phyloP scores from a whole-genome alignment of 2,797 vertebrate genomes.

The Acomys russatus region DNA sequence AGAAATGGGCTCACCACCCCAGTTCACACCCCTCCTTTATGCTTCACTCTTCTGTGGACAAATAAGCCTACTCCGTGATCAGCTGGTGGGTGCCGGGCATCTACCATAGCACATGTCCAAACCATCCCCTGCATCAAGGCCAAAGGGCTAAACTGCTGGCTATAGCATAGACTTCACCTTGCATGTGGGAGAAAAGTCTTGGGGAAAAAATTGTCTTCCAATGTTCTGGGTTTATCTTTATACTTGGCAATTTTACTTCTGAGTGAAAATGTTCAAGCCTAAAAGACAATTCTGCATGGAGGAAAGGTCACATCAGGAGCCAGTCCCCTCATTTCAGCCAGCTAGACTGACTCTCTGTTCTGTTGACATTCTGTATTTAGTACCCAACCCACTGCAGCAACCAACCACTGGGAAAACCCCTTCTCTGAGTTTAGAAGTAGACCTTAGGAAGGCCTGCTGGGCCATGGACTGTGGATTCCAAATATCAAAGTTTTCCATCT shows the following conservation, averaged over 20 bases:
- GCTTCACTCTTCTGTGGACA: not conserved
- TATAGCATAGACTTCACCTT: not conserved
- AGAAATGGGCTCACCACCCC: not conserved
- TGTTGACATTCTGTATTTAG: slow-evolving; percentile 34
- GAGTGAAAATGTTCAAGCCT: slow-evolving; percentile 57
- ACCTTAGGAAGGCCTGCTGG: not conserved
- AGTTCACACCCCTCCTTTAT: not conserved
- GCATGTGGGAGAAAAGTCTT: not conserved
- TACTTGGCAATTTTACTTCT: slow-evolving; percentile 55
- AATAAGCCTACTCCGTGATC: not conserved
- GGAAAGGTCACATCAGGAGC: slow-evolving; percentile 66
- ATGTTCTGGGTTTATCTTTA: slow-evolving; percentile 10
- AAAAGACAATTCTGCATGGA: slow-evolving; percentile 37
- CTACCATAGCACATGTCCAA: not conserved
- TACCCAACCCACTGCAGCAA: not conserved
- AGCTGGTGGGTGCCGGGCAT: not conserved
- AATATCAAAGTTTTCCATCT: slow-evolving; percentile 75
- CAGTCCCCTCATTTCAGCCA: not conserved
- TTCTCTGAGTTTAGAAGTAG: slow-evolving; percentile 60
- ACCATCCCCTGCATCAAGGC: no score
- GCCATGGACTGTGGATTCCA: not conserved
- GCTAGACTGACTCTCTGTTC: slow-evolving; percentile 48
- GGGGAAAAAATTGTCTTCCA: not conserved
- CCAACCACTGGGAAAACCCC: slow-evolving; percentile 41
- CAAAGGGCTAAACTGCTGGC: not conserved